These are phyloP conservation scores for Rhabdophis nuchalis DNA, from an alignment of 2,797 vertebrate genomes.

Conservation along the genomic window DNA sequence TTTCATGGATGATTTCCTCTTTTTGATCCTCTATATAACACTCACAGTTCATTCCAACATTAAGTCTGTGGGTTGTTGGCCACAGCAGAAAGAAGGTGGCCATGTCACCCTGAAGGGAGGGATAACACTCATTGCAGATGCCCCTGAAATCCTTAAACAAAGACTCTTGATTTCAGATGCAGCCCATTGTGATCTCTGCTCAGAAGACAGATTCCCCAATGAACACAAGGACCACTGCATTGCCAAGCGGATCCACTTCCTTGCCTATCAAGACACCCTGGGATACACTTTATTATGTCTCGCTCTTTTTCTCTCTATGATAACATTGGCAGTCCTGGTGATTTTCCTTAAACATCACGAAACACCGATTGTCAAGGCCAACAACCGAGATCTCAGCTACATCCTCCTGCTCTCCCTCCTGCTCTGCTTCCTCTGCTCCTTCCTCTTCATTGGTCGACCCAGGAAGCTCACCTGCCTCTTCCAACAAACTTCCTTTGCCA, in stretches of 20 bases:
- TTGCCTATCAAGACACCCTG: accelerated
- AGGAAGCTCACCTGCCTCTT: neutral
- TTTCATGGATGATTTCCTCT: no score
- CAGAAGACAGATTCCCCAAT: neutral
- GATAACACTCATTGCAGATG: neutral
- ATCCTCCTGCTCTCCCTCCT: neutral
- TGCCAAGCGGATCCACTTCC: neutral
- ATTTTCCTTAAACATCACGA: neutral
- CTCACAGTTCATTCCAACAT: no score
- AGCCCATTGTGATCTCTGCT: neutral
- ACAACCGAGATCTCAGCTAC: neutral
- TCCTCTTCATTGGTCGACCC: neutral
- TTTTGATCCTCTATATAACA: no score
- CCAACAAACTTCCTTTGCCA: neutral
- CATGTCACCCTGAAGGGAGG: neutral
- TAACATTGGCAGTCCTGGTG: neutral
- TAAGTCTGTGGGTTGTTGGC: no score
- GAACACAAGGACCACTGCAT: neutral
- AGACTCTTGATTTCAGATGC: neutral
- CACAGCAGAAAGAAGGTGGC: no score
- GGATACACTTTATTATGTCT: accelerated
- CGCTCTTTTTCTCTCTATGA: neutral
- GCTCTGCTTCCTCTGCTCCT: neutral
- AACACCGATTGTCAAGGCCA: neutral
- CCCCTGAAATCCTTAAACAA: neutral